Evolutionary conservation across 2,113 vertebrate genomes (phyloP), one percentile per base, ranked within the genome.

Genomic region (Pimephales promelas): DNA sequence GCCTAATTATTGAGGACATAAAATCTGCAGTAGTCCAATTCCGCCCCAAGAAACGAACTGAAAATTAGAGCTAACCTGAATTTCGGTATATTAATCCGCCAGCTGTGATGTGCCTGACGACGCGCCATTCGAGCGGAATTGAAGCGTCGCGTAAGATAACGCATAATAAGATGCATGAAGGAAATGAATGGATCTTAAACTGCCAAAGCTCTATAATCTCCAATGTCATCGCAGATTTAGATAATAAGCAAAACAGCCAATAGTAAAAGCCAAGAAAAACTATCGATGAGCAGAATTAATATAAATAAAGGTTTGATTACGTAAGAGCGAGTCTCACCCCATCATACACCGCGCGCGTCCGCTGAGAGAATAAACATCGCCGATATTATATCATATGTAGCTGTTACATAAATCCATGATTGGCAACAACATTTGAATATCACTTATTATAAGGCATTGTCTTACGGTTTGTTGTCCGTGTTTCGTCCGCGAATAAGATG

Each of bases 311-410:
- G 71, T 9, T 34, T 40, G 40, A 72, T 52, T 56, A 59, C 3
- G 3, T 52, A 74, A 36, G 45, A 52, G 57, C 28, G 14, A 16
- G 31, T 83, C 93, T 94, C 93, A 95, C 94, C 94, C 93, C 93
- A 95, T 94, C 14, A 91, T 90, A 26, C 83, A 77, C 83, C 73
- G 77, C 90, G 84, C 77, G 83, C 88, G 47, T 85, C 83, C 62
- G 59, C 78, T 43, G 26, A 5, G 47, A 71, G 28, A 66, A 18
- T 22, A 40, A 4, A 20, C 66, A 62, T 76, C 64, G 4, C 72
- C 0, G 40, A 40, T 9, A 9, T 40, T 40, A 9, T 40, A 40
- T 84, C 43, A 40, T 40, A 40, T 40, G 0, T 36, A 36, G 47
- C 11, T 24, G 13, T 52, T 87, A 62, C 75, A 79, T 79, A 84